A percentile compares a stretch with the other conserved stretches of the same genome.
Conservation (phyloP, 2,888 invertebrate species). For the Bugulina stolonifera region DNA sequence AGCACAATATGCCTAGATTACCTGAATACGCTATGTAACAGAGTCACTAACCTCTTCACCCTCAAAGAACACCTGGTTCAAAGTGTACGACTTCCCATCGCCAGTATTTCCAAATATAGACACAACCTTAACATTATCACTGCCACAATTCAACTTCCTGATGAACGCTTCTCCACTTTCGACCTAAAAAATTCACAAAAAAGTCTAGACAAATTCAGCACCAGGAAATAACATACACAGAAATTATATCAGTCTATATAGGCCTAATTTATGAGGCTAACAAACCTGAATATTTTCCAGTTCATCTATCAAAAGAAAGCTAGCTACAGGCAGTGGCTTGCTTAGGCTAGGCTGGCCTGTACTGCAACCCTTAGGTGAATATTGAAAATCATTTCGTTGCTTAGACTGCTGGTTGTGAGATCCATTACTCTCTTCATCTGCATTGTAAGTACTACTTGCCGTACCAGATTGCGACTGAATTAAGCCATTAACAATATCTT, state of each 20-base stretch:
- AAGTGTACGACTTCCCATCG: constrained; percentile 73
- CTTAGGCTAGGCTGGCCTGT: no score
- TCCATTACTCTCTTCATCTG: no score
- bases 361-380: no score
- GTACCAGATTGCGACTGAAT: not conserved
- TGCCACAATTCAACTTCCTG: constrained; percentile 45
- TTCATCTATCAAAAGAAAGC: constrained; percentile 49
- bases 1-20: no score
- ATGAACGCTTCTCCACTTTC: constrained; percentile 46
- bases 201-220: no score
- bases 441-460: no score
- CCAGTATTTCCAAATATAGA: constrained; percentile 79
- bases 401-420: no score
- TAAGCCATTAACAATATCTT: not conserved
- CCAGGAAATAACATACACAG: not conserved
- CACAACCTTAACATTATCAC: constrained; percentile 63
- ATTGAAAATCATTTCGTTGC: no score
- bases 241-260: not conserved
- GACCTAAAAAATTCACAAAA: constrained; percentile 36
- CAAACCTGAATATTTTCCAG: constrained; percentile 46
- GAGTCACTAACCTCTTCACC: constrained; percentile 55
- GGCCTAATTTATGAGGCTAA: not conserved
- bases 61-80: constrained; percentile 68
- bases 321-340: no score
- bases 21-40: not conserved